Evolutionary conservation across 2,888 invertebrate genomes (phyloP).

Genomic region (Heliconius erato): DNA sequence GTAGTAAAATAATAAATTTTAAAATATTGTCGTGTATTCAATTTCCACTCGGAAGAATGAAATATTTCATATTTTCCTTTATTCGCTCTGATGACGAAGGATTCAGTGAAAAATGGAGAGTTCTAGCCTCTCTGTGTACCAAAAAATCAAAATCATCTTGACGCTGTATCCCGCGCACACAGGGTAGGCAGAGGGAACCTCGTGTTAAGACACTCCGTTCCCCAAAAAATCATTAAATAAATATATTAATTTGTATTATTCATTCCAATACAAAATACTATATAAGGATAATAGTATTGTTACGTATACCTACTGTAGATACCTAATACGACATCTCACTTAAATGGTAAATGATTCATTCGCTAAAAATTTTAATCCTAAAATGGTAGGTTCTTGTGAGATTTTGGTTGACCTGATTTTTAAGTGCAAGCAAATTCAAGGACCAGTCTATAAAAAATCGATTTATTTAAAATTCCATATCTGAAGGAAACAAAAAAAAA

Average conservation of each 20-base stretch:
- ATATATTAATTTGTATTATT: background rate
- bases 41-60: no score
- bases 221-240: no score
- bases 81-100: no score
- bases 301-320: background rate
- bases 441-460: no score
- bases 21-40: no score
- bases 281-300: conserved; percentile 12
- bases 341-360: conserved; percentile 18
- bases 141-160: no score
- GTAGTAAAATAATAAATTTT: no score
- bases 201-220: no score
- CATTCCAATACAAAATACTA: background rate
- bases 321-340: background rate
- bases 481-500: background rate
- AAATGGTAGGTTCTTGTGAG: background rate
- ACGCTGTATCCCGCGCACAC: no score
- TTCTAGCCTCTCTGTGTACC: background rate
- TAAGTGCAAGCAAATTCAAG: no score
- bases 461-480: background rate
- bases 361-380: background rate
- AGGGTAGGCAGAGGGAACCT: no score
- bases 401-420: background rate
- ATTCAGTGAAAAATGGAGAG: background rate
- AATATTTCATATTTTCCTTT: no score